A percentile compares a stretch with the other conserved stretches of the same genome.
Evolutionary conservation across 2,797 vertebrate species (phyloP).

Genomic region (Periophthalmus magnuspinnatus): DNA sequence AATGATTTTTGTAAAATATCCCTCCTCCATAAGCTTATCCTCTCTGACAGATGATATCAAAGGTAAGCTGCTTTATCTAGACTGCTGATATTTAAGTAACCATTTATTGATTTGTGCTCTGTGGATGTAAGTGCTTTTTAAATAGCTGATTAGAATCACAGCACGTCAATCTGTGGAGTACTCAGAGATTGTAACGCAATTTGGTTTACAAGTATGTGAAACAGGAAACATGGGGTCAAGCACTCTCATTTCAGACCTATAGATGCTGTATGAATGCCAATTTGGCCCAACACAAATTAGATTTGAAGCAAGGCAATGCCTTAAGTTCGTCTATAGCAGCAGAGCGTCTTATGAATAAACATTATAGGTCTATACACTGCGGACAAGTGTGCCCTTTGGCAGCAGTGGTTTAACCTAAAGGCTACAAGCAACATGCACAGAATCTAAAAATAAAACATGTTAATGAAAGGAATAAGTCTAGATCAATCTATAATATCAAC

Average conservation of each 20-base stretch:
- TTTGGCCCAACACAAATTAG: conserved; percentile 36
- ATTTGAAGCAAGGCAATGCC: conserved; percentile 48
- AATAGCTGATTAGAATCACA: conserved; percentile 27
- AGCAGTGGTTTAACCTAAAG: conserved; percentile 34
- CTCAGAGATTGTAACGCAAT: conserved; percentile 37
- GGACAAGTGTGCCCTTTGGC: conserved; percentile 52
- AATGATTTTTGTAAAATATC: conserved; percentile 53
- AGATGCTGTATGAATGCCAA: conserved; percentile 49
- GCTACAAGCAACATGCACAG: conserved; percentile 14
- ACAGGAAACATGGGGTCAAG: conserved; percentile 51
- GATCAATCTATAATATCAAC: conserved; percentile 39
- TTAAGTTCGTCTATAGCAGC: conserved; percentile 52
- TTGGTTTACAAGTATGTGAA: conserved; percentile 45
- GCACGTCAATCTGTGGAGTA: conserved; percentile 30
- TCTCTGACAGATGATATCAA: conserved; percentile 46
- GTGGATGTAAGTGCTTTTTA: conserved; percentile 28
- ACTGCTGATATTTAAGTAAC: conserved; percentile 40
- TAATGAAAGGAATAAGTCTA: conserved; percentile 13
- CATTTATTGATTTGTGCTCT: conserved; percentile 39
- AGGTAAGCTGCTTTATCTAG: conserved; percentile 30
- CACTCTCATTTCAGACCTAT: conserved; percentile 21
- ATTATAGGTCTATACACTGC: conserved; percentile 45
- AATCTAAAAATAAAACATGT: conserved; percentile 17
- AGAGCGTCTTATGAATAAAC: conserved; percentile 59
- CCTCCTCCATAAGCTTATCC: conserved; percentile 31